phyloP scores from a whole-genome alignment of 2,113 vertebrate species.

The Pollimyrus isidori region DNA sequence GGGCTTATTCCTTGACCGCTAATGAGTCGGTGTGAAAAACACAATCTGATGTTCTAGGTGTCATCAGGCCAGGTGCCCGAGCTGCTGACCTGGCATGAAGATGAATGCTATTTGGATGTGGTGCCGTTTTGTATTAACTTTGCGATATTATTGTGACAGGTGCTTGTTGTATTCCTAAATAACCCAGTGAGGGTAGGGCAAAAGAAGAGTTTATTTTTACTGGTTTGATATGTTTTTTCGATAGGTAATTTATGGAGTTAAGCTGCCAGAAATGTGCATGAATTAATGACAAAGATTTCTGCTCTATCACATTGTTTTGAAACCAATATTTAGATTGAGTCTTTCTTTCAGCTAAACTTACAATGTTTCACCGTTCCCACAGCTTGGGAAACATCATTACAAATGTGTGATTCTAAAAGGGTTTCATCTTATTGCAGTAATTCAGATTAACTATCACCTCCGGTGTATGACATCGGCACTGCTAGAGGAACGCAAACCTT shows the following conservation, averaged over 20 bases:
- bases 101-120: background rate
- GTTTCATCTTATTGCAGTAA: background rate
- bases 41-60: background rate
- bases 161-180: background rate
- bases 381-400: background rate
- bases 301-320: background rate
- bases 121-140: background rate
- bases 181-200: background rate
- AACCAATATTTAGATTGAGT: background rate
- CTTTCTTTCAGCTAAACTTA: background rate
- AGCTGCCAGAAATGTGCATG: background rate
- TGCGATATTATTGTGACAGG: background rate
- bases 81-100: background rate
- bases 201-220: background rate
- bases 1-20: slow-evolving; percentile 30
- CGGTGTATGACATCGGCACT: background rate
- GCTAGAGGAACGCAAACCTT: background rate
- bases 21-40: slow-evolving; percentile 32
- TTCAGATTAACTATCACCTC: background rate
- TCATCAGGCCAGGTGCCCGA: background rate
- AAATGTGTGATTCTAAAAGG: background rate
- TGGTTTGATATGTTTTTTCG: background rate
- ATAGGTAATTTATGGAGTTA: background rate
- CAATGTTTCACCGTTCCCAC: background rate
- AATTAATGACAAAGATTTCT: background rate